These are phyloP conservation scores for Dendroctonus valens DNA, from an alignment of 1,140 invertebrate genomes.

Conservation along the genomic window DNA sequence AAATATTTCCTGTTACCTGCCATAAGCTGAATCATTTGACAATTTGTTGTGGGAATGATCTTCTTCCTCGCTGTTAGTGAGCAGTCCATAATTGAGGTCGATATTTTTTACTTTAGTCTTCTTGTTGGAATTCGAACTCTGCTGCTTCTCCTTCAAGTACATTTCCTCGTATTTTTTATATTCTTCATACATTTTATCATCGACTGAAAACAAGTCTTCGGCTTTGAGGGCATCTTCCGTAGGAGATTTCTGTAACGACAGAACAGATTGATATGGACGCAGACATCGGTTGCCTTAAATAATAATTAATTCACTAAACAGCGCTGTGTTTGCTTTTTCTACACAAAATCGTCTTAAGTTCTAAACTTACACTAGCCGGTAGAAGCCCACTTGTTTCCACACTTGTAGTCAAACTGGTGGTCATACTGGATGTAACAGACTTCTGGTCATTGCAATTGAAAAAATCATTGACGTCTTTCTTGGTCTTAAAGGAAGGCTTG, in stretches of 20 bases:
- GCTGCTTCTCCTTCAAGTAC: conserved; percentile 51
- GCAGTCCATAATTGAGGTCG: conserved; percentile 30
- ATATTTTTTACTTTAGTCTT: conserved; percentile 32
- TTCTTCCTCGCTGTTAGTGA: conserved; percentile 29
- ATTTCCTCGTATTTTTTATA: conserved; percentile 54
- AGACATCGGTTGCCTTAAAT: too few species aligned
- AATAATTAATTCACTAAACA: too few species aligned
- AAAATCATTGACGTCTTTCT: conserved; percentile 39
- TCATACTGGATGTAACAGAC: conserved; percentile 16
- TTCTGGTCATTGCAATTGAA: conserved; percentile 31
- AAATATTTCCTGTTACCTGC: conserved; percentile 65
- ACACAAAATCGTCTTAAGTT: not conserved
- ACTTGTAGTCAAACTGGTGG: conserved; percentile 19
- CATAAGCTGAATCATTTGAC: conserved; percentile 64
- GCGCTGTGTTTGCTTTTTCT: too few species aligned
- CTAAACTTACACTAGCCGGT: not conserved
- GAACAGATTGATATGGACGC: not conserved
- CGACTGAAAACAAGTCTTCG: conserved; percentile 43
- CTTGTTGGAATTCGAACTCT: conserved; percentile 38
- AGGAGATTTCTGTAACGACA: not conserved
- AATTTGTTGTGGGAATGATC: conserved; percentile 28
- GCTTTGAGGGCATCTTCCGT: conserved; percentile 29
- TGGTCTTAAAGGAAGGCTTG: conserved; percentile 38
- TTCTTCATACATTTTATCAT: conserved; percentile 52
- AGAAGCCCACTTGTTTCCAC: not conserved